These are phyloP conservation scores for Eurytoma californica DNA, from an alignment of 2,888 invertebrate genomes.

Conservation along the genomic window DNA sequence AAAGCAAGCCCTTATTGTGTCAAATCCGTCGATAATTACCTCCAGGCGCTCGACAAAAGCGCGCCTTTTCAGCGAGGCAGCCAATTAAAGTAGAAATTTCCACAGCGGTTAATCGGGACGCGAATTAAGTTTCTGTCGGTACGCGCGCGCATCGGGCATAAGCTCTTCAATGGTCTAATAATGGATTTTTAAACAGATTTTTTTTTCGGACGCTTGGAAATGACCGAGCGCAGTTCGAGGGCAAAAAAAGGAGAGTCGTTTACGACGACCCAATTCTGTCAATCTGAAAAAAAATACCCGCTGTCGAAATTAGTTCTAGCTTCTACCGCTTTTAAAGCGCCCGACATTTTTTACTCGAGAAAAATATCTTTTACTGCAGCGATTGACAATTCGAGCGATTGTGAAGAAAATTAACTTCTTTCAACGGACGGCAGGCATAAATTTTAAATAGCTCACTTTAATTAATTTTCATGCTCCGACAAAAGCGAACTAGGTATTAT, in stretches of 20 bases:
- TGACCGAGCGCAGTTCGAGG: not conserved
- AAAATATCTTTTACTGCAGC: no score
- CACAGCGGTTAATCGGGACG: slow-evolving; percentile 19
- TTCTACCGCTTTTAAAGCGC: no score
- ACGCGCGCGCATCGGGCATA: not conserved
- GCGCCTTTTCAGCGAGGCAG: not conserved
- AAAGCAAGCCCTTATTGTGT: not conserved
- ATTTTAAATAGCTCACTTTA: no score
- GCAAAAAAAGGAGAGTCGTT: not conserved
- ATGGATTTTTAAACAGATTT: slow-evolving; percentile 34
- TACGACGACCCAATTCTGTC: slow-evolving; percentile 7
- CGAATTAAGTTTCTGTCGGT: slow-evolving; percentile 39
- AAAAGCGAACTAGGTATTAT: no score
- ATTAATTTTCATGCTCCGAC: no score
- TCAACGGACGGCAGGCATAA: no score
- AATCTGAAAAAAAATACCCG: not conserved
- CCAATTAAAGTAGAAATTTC: slow-evolving; percentile 25
- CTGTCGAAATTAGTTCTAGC: no score
- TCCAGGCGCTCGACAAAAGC: slow-evolving; percentile 6
- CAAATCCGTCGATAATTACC: slow-evolving; percentile 8
- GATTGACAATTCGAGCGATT: no score
- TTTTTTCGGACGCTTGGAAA: not conserved
- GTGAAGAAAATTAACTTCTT: no score
- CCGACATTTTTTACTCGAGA: no score
- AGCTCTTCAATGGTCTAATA: slow-evolving; percentile 10